phyloP scores from a whole-genome alignment of 2,797 vertebrate genomes.

The Galaxias olidus region DNA sequence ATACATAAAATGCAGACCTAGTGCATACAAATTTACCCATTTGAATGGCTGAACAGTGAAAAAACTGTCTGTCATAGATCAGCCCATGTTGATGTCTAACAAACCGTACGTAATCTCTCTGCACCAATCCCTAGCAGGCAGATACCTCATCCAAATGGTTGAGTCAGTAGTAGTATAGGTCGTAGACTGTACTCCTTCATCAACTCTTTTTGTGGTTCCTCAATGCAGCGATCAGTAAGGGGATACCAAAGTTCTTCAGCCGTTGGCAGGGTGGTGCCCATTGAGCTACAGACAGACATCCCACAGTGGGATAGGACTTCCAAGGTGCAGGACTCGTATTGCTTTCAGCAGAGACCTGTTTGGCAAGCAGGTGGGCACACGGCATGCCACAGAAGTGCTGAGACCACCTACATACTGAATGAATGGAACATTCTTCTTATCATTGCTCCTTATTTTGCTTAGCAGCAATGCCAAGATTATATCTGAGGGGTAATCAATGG shows the following conservation, averaged over 20 bases:
- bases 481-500: constrained; percentile 42
- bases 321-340: constrained; percentile 16
- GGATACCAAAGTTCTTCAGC: not conserved
- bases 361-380: constrained; percentile 46
- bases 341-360: constrained; percentile 24
- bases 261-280: not conserved
- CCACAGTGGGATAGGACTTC: constrained; percentile 5
- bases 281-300: not conserved
- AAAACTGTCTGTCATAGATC: no score
- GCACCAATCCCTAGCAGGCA: constrained; percentile 17
- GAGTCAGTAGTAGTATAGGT: constrained; percentile 17
- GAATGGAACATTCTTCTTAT: constrained; percentile 19
- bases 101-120: no score
- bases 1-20: no score
- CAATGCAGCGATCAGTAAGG: not conserved
- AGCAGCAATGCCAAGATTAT: constrained; percentile 22
- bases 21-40: no score
- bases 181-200: not conserved
- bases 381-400: constrained; percentile 54
- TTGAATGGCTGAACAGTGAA: no score
- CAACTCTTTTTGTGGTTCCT: not conserved
- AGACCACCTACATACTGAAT: constrained; percentile 56
- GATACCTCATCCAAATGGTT: constrained; percentile 18
- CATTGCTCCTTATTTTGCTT: constrained; percentile 33
- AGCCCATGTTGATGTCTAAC: no score